Evolutionary conservation across 2,113 vertebrate species (phyloP).

Genomic region (Toxotes chatareus): DNA sequence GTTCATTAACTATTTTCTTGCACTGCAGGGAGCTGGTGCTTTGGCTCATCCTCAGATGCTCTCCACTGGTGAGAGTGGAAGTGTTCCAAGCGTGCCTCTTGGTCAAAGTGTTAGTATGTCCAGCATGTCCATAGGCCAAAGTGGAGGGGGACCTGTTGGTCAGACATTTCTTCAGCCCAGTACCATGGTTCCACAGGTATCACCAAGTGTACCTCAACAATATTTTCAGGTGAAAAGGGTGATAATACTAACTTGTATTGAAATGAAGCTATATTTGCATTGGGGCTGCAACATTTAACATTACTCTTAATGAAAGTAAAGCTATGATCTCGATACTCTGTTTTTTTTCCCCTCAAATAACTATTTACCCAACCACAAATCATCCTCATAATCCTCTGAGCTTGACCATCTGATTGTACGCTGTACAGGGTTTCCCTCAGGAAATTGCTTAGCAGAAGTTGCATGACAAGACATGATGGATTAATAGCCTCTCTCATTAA

Average conservation of each 20-base stretch:
- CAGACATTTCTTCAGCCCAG: slow-evolving; percentile 81
- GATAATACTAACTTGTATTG: slow-evolving; percentile 30
- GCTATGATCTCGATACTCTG: background rate
- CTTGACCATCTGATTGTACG: slow-evolving; percentile 29
- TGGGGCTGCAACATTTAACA: slow-evolving; percentile 1
- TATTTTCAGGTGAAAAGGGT: slow-evolving; percentile 83
- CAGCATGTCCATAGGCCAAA: slow-evolving; percentile 73
- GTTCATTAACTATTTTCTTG: slow-evolving; percentile 43
- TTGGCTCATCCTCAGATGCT: slow-evolving; percentile 77
- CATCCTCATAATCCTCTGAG: slow-evolving; percentile 47
- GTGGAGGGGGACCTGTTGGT: slow-evolving; percentile 76
- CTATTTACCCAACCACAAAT: slow-evolving; percentile 43
- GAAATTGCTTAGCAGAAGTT: slow-evolving; percentile 5
- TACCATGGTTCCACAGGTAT: slow-evolving; percentile 82
- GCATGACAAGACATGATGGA: background rate
- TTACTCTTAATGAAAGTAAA: slow-evolving; percentile 12
- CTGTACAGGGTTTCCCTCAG: slow-evolving; percentile 58
- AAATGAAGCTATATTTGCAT: slow-evolving; percentile 19
- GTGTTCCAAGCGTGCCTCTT: slow-evolving; percentile 77
- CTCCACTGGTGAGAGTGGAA: slow-evolving; percentile 78
- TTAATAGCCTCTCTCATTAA: background rate
- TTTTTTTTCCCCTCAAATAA: slow-evolving; percentile 36
- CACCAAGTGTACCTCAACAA: slow-evolving; percentile 82
- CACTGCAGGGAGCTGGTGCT: slow-evolving; percentile 63
- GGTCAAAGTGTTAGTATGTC: slow-evolving; percentile 80